Conservation (phyloP, 2,113 vertebrate genomes). For the Corynorhinus townsendii region DNA sequence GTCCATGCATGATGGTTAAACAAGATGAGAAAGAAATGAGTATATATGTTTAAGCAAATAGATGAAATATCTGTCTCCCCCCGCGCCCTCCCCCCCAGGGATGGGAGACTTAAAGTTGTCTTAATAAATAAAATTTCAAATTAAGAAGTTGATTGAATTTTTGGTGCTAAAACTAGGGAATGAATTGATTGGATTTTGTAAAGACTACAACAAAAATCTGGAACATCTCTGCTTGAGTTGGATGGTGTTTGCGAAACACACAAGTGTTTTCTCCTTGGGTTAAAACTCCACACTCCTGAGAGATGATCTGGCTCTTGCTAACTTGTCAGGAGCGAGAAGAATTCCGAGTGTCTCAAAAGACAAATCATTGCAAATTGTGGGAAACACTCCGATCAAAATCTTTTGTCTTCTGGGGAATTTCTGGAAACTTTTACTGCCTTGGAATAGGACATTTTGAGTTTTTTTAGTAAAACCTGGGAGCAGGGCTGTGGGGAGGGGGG, state of each 20-base stretch:
- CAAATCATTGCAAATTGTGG: slow-evolving; percentile 37
- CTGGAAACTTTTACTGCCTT: slow-evolving; percentile 52
- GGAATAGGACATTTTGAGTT: slow-evolving; percentile 43
- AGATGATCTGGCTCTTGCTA: slow-evolving; percentile 31
- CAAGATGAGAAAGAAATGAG: not conserved
- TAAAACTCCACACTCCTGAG: not conserved
- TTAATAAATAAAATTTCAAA: not conserved
- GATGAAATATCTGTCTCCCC: not conserved
- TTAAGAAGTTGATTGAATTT: slow-evolving; percentile 2
- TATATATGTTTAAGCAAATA: not conserved
- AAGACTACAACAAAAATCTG: not conserved
- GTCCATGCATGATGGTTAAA: not conserved
- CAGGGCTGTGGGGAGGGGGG: not conserved
- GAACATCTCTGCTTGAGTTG: not conserved
- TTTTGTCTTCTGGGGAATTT: slow-evolving; percentile 53
- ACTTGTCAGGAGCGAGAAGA: slow-evolving; percentile 45
- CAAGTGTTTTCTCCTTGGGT: not conserved
- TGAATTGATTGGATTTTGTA: not conserved
- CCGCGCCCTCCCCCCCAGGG: too few relatives aligned
- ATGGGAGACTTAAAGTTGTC: not conserved
- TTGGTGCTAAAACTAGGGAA: not conserved
- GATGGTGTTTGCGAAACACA: not conserved
- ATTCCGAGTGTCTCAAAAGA: slow-evolving; percentile 23
- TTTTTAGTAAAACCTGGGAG: slow-evolving; percentile 59
- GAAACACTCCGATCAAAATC: slow-evolving; percentile 69